Evolutionary conservation across 2,888 invertebrate genomes (phyloP), one percentile per base, ranked within the genome.

Genomic region (Xestia xanthographa): DNA sequence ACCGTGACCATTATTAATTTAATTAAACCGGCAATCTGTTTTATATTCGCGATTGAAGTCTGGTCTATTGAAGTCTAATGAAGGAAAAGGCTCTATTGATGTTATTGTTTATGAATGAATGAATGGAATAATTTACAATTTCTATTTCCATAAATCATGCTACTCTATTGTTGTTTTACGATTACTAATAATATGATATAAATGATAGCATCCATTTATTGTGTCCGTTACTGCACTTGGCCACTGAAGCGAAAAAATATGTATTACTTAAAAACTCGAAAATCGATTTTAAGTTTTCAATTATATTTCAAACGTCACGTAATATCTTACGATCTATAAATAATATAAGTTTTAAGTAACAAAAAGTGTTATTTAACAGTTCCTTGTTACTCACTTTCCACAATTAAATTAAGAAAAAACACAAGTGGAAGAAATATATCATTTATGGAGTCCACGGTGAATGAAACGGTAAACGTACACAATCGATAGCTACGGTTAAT

Each of bases 61-160:
- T 77, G 50, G 62, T 58, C 67, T 74, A 75, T 81, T 69, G 77
- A 68, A 79, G 69, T 72, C 26, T 72, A 29, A 70, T 72, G 65
- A 69, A 80, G 80, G 72, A 81, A 76, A 68, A 72, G 53, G 20
- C 4, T 67, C 43, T 77, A 69, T 68, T 75, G 75, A 80, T 73
- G 75, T 67, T 73, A 81, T 81, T 86, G 72, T 86, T 77, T 75
- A 68, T 72, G 77, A 80, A 83, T 85, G 75, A 79, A 82, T 85
- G 80, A 87, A 80, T 79, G 65, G 74, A 62, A 67, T 65, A 34
- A 86, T 83, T 75, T 29, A 65, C 82, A 80, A 80, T 83, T 79
- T 71, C 45, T 69, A 81, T 79, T 83, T 75, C 50, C 38, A 76
- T 77, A 79, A 41, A 72, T 50, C 41, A 72, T 71, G 72, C 65